phyloP scores from a whole-genome alignment of 2,888 invertebrate genomes.

The Icerya purchasi region DNA sequence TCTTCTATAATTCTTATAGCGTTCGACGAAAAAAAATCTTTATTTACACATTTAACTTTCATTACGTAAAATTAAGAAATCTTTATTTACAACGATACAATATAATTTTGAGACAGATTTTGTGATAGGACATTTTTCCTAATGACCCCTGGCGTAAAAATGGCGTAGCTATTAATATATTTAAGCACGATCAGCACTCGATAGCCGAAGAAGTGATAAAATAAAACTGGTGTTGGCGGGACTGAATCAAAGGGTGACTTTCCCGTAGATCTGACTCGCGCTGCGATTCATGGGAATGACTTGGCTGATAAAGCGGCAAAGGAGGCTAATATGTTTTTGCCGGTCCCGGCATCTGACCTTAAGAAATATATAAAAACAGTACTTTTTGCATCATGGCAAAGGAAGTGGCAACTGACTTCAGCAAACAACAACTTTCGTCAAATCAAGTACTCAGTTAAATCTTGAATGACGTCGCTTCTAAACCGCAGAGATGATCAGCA shows the following conservation, averaged over 20 bases:
- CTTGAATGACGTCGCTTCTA: background rate
- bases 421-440: background rate
- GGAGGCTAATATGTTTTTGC: background rate
- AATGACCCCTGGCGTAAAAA: too few species aligned
- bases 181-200: too few species aligned
- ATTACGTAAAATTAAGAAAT: too few species aligned
- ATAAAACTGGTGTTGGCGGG: too few species aligned
- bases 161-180: too few species aligned
- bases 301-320: background rate
- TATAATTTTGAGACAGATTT: too few species aligned
- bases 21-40: too few species aligned
- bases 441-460: background rate
- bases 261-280: background rate
- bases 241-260: background rate
- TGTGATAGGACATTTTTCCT: too few species aligned
- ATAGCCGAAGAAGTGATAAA: background rate
- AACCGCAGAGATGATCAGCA: background rate
- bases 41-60: too few species aligned
- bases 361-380: background rate
- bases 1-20: too few species aligned
- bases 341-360: background rate
- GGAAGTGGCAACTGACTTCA: background rate
- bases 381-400: background rate
- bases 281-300: background rate
- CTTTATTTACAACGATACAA: too few species aligned